Evolutionary conservation across 2,113 vertebrate species (phyloP), one percentile per base, ranked within the genome.

Genomic region (Anolis carolinensis): DNA sequence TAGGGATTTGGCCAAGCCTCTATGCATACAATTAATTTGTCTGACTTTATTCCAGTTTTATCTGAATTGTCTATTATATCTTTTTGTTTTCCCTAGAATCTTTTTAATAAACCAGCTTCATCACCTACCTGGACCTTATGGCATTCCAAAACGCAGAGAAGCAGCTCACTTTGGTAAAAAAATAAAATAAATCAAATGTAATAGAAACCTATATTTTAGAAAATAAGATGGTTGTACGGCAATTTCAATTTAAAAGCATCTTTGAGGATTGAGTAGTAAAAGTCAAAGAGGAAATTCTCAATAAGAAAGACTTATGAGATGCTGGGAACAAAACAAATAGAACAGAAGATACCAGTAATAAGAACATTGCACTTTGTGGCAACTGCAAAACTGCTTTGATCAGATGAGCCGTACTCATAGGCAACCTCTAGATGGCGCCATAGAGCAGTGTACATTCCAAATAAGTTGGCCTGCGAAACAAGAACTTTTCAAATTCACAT

Each of bases 341-440:
- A 25, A 63, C n/a, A 34, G 71, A 52, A 59, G 34, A 72, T 55
- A 48, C 10, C 27, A n/a, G 63, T 21, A 23, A 63, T 8, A 2
- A n/a, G 73, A 39, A 39, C 1, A 14, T 21, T 44, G 18, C 30
- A 63, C 27, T 65, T 21, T 83, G 63, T 44, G 7, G 18, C 75
- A 5, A 27, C 74, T 20, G 2, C 13, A 18, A 0, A 18, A 6
- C 20, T 1, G 67, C 30, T 0, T 14, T 0, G 0, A 0, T 18
- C 79, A 9, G 7, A 0, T 48, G 1, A 80, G 87, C 84, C 90
- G 68, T 87, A 2, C 74, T 1, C 0, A 0, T 0, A 0, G 82
- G 9, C 55, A 75, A 86, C 85, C 91, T 75, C 44, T 89, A 93
- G 93, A 9, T 93, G 93, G 94, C 44, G 87, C 89, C 63, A 34